Evolutionary conservation across 2,888 invertebrate species (phyloP).

Genomic region (Tetropium fuscum): DNA sequence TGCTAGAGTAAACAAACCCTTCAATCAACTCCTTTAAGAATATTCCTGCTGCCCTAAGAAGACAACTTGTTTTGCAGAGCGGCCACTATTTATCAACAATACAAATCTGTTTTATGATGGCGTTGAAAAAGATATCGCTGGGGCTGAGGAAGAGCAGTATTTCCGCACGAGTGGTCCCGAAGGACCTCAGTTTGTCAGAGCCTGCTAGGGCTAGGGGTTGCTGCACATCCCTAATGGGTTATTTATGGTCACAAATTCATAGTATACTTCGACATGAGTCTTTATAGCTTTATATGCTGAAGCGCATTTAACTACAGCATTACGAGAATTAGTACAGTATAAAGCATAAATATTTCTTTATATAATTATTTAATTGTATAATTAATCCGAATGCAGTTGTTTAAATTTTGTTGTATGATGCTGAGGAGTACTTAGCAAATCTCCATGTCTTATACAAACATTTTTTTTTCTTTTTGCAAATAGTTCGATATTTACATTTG

Average conservation of each 20-base stretch:
- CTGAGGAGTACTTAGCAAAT: too few species aligned
- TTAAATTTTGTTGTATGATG: too few species aligned
- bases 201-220: conserved; percentile 43
- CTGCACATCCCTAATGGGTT: conserved; percentile 60
- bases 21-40: too few species aligned
- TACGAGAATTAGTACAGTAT: conserved; percentile 1
- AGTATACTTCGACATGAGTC: conserved; percentile 17
- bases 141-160: conserved; percentile 24
- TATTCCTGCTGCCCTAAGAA: neutral
- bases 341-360: neutral
- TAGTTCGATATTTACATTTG: too few species aligned
- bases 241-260: conserved; percentile 60
- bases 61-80: conserved; percentile 10
- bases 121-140: conserved; percentile 44
- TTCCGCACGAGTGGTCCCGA: conserved; percentile 47
- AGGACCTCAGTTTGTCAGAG: conserved; percentile 55
- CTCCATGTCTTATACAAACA: too few species aligned
- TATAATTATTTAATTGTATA: neutral
- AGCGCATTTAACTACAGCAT: conserved; percentile 16
- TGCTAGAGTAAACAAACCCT: too few species aligned
- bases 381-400: too few species aligned
- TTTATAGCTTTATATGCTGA: conserved; percentile 19
- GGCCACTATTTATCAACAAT: conserved; percentile 40
- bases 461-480: too few species aligned
- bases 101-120: conserved; percentile 45